Evolutionary conservation across 2,797 vertebrate species (phyloP), one percentile per base, ranked within the genome.

Genomic region (Pseudomugil gertrudae): DNA sequence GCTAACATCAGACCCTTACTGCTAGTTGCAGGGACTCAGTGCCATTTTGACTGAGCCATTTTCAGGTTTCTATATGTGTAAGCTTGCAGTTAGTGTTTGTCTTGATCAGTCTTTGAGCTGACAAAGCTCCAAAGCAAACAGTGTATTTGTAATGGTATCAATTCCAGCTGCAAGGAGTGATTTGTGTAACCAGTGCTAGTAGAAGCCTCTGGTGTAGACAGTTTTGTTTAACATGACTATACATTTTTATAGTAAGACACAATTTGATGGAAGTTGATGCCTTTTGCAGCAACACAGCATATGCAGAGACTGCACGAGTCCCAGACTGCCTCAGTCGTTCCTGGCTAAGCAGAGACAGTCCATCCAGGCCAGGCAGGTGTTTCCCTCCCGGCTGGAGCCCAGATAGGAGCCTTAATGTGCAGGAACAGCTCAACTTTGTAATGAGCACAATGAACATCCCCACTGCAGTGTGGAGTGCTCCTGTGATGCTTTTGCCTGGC

Each of bases 311-410:
- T 76, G 72, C n/a, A 67, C 62, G 19, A 50, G 72, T 10, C 73
- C 91, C 0, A 83, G 87, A 1, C 89, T 83, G 1, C 91, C 93
- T 47, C 95, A 94, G 85, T 96, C 96, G 0, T 96, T 96, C 85
- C 89, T 96, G 79, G 94, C 95, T 11, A 93, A 91, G 82, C 95
- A 96, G 89, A 92, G 95, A 21, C 87, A 93, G 78, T 93, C 92
- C 33, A 93, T 91, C 29, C 90, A 86, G 0, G 72, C 88, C 47
- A 91, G 94, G 56, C 92, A 93, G 40, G 36, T 23, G 0, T 52
- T 71, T 24, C 55, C 36, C 2, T 55, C 48, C 64, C 54, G 10
- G 8, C 58, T 76, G 48, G 89, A 89, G 56, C 84, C 87, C 69
- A 84, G 84, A 69, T 84, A 91, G 71, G 59, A 78, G 73, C 67